Percentiles rank a stretch among this genome's conserved stretches.
phyloP scores from a whole-genome alignment of 1,140 invertebrate genomes.

The Cryptotermes secundus region DNA sequence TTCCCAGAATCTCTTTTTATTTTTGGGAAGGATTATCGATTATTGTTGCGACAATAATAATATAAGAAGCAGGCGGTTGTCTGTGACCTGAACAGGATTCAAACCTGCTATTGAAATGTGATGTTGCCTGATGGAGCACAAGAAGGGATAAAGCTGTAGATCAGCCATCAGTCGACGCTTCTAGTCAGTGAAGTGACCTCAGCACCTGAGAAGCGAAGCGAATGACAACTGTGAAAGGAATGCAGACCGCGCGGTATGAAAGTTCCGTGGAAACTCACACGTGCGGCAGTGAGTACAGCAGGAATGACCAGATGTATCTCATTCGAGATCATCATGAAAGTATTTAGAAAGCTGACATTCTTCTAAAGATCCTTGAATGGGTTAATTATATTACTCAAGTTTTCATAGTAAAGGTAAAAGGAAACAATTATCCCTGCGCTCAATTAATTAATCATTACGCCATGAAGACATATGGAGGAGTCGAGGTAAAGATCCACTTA shows the following conservation, averaged over 20 bases:
- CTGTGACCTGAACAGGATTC: too few relatives aligned
- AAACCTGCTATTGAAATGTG: neutral
- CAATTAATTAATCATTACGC: too few relatives aligned
- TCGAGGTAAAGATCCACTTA: too few relatives aligned
- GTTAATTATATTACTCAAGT: neutral
- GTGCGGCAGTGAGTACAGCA: neutral
- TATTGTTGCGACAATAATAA: too few relatives aligned
- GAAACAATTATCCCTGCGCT: too few relatives aligned
- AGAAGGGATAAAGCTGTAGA: too few relatives aligned
- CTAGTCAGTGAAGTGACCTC: neutral
- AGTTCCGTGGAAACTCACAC: neutral
- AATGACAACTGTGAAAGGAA: neutral
- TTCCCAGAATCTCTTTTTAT: too few relatives aligned
- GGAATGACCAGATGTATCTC: neutral
- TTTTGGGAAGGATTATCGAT: too few relatives aligned
- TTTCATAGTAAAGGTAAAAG: too few relatives aligned
- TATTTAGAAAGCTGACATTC: neutral
- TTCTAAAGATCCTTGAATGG: neutral
- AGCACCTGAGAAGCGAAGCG: neutral
- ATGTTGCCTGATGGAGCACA: neutral
- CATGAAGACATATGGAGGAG: too few relatives aligned
- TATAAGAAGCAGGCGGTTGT: too few relatives aligned
- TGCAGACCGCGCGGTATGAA: neutral
- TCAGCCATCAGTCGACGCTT: too few relatives aligned
- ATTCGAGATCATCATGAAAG: neutral